Evolutionary conservation across 1,140 invertebrate genomes (phyloP).

Genomic region (Dreissena polymorpha): DNA sequence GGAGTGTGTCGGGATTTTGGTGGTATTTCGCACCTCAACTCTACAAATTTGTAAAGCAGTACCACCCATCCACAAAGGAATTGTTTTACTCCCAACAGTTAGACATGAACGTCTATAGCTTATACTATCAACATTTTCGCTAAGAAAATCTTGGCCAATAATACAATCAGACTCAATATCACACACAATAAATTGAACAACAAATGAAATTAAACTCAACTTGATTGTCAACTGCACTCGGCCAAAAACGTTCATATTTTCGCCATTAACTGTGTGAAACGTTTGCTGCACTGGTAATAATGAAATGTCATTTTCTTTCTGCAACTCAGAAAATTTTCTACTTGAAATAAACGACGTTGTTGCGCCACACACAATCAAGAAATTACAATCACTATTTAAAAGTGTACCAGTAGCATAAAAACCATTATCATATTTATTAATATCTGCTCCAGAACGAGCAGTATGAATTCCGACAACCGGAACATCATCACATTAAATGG

Average conservation of each 20-base stretch:
- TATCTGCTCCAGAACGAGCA: constrained; percentile 1
- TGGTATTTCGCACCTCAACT: not conserved
- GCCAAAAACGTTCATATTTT: not conserved
- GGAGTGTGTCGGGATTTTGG: not conserved
- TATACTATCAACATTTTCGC: constrained; percentile 9
- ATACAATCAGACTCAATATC: constrained; percentile 16
- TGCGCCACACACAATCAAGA: not conserved
- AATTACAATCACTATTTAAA: not conserved
- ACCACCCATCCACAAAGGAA: constrained; percentile 1
- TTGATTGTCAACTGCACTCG: not conserved
- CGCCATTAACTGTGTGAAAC: not conserved
- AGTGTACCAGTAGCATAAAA: constrained; percentile 1
- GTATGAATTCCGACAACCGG: not conserved
- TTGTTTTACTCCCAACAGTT: not conserved
- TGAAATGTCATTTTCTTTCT: not conserved
- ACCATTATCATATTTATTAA: not conserved
- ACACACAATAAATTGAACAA: not conserved
- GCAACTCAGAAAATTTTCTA: not conserved
- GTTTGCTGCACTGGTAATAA: not conserved
- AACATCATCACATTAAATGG: not conserved
- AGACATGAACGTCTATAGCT: not conserved
- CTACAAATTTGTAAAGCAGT: constrained; percentile 5
- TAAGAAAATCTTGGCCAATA: constrained; percentile 3
- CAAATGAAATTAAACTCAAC: not conserved
- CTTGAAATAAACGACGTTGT: no score